A percentile compares a stretch with the other conserved stretches of the same genome.
phyloP scores from a whole-genome alignment of 2,888 invertebrate genomes.

The Eupithecia subumbrata region DNA sequence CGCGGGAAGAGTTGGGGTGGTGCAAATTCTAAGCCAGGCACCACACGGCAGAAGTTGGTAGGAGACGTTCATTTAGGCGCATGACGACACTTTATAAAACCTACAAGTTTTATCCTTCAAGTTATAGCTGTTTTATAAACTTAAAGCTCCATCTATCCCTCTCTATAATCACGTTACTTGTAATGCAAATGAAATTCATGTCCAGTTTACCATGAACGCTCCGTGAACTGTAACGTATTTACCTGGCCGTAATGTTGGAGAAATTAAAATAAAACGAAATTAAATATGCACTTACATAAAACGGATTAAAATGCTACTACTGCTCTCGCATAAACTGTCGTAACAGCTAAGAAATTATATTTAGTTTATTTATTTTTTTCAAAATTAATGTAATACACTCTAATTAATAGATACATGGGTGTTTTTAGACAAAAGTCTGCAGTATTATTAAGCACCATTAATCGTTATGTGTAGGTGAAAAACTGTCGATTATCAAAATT shows the following conservation, averaged over 20 bases:
- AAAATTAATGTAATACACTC: neutral
- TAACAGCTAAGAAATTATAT: neutral
- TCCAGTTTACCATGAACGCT: conserved; percentile 33
- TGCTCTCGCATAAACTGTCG: neutral
- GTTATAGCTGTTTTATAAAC: neutral
- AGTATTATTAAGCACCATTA: neutral
- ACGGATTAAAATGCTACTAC: neutral
- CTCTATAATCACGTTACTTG: conserved; percentile 17
- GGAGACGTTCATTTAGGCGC: no score
- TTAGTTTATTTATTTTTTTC: neutral
- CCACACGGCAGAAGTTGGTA: no score
- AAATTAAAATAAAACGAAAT: conserved; percentile 2
- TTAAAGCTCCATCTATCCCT: neutral
- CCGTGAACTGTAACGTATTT: conserved; percentile 36
- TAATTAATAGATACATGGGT: neutral
- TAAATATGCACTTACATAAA: neutral
- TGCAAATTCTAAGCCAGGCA: no score
- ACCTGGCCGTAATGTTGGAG: conserved; percentile 19
- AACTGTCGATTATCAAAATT: neutral
- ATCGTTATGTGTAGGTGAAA: neutral
- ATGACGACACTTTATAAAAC: no score
- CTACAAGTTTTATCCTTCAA: neutral
- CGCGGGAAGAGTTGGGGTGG: no score
- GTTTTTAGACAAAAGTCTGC: neutral
- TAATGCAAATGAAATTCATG: conserved; percentile 39